phyloP scores from a whole-genome alignment of 1,140 invertebrate genomes.

The Hypothenemus hampei region DNA sequence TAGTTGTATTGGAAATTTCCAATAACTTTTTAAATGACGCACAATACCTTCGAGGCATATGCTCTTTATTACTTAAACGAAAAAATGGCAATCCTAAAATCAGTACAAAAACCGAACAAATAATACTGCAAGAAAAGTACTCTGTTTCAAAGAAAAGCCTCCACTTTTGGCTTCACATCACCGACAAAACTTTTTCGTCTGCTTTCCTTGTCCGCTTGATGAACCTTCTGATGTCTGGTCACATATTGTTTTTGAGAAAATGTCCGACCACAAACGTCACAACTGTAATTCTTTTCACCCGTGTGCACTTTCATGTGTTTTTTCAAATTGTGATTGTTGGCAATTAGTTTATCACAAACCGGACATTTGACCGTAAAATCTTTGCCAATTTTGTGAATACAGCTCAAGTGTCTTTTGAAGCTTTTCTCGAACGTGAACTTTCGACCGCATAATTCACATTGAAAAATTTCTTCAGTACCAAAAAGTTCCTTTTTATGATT shows the following conservation, averaged over 20 bases:
- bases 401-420: conserved; percentile 33
- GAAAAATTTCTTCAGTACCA: conserved; percentile 29
- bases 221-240: conserved; percentile 19
- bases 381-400: conserved; percentile 34
- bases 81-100: no score
- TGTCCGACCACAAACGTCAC: conserved; percentile 64
- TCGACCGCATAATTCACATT: conserved; percentile 35
- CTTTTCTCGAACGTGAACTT: conserved; percentile 36
- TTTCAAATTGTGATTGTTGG: conserved; percentile 37
- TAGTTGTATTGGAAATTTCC: no score
- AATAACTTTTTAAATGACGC: no score
- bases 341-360: conserved; percentile 37
- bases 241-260: conserved; percentile 57
- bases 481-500: conserved; percentile 35
- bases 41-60: no score
- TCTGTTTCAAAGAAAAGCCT: no score
- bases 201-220: conserved; percentile 10
- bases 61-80: no score
- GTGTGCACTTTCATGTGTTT: conserved; percentile 66
- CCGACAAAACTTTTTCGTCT: background rate
- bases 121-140: no score
- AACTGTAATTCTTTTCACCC: conserved; percentile 75
- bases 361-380: conserved; percentile 32
- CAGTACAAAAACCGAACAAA: no score
- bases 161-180: no score